Percentiles rank a stretch among this genome's conserved stretches.
These are phyloP conservation scores for Tricholaema leucomelas DNA, from an alignment of 2,113 vertebrate species.

Conservation along the genomic window DNA sequence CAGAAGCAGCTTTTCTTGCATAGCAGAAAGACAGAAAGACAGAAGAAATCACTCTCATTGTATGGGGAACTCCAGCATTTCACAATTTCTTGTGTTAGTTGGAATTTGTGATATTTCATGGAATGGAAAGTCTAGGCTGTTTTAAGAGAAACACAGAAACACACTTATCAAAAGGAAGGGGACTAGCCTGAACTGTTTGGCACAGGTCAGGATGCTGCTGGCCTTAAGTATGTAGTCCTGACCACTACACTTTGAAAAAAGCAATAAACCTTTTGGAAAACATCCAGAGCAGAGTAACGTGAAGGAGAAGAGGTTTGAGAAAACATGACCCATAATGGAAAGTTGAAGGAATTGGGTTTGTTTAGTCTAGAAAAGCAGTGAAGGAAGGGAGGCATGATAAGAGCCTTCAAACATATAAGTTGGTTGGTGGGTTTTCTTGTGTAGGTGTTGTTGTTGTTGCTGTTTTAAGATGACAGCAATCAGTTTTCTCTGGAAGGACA, in stretches of 20 bases:
- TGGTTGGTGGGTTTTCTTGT: too few species aligned
- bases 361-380: constrained; percentile 48
- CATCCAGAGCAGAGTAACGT: constrained; percentile 22
- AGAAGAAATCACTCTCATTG: background rate
- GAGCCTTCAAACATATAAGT: background rate
- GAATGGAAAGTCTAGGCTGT: background rate
- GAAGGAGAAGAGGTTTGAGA: constrained; percentile 54
- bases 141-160: background rate
- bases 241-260: constrained; percentile 1
- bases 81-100: background rate
- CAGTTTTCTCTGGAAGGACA: background rate
- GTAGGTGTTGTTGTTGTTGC: too few species aligned
- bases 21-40: background rate
- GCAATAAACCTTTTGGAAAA: constrained; percentile 50
- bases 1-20: background rate
- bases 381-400: constrained; percentile 32
- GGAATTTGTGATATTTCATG: background rate
- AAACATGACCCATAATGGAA: constrained; percentile 61
- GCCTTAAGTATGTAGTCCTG: constrained; percentile 34
- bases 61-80: background rate
- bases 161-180: background rate
- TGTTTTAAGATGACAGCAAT: background rate
- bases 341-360: constrained; percentile 48
- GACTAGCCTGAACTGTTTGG: constrained; percentile 20
- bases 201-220: constrained; percentile 46